Conservation (phyloP, 1,140 invertebrate species). For the Ceratosolen fusciceps region DNA sequence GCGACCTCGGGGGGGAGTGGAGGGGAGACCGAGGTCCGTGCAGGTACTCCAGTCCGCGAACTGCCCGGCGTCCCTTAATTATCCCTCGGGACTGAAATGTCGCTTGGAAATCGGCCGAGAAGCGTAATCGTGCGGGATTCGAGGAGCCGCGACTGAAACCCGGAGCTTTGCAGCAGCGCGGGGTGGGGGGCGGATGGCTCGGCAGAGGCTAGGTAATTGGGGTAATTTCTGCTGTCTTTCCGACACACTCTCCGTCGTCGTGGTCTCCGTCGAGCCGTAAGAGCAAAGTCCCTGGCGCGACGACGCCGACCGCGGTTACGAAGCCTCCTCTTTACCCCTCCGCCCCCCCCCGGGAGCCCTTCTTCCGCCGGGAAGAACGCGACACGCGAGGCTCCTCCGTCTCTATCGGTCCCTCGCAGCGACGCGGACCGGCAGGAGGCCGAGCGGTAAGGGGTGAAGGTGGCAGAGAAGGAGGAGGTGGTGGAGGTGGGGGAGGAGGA, state of each 20-base stretch:
- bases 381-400: slow-evolving; percentile 46
- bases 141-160: neutral
- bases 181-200: too few relatives aligned
- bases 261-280: slow-evolving; percentile 16
- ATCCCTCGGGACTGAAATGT: neutral
- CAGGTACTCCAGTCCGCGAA: neutral
- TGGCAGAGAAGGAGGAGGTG: slow-evolving; percentile 38
- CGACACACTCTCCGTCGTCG: slow-evolving; percentile 34
- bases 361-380: slow-evolving; percentile 51
- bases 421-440: slow-evolving; percentile 10
- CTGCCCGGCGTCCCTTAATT: neutral
- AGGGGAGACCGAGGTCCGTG: too few relatives aligned
- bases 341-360: slow-evolving; percentile 25
- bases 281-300: slow-evolving; percentile 57
- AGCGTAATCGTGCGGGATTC: neutral
- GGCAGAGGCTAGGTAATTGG: slow-evolving; percentile 56
- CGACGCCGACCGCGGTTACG: slow-evolving; percentile 48
- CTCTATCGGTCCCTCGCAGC: slow-evolving; percentile 48
- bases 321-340: slow-evolving; percentile 27
- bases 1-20: too few relatives aligned
- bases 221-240: slow-evolving; percentile 56
- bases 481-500: slow-evolving; percentile 45
- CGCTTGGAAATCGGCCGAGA: neutral
- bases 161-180: neutral
- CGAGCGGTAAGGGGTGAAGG: slow-evolving; percentile 47